A percentile compares a stretch with the other conserved stretches of the same genome.
phyloP scores from a whole-genome alignment of 2,113 vertebrate species.

The Merops nubicus region DNA sequence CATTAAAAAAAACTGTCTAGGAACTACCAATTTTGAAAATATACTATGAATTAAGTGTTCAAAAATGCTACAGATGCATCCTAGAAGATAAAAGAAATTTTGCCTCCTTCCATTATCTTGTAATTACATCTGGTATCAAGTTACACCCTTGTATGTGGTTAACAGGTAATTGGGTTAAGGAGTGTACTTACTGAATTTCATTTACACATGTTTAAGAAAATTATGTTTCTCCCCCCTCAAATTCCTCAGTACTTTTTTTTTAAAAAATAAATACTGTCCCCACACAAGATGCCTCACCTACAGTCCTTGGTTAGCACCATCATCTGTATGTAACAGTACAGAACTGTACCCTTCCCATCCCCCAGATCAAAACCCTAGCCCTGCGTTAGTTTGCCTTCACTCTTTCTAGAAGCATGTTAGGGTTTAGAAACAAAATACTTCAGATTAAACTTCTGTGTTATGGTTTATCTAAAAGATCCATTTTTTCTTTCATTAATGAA shows the following conservation, averaged over 20 bases:
- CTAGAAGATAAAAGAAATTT: not conserved
- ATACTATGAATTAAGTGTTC: not conserved
- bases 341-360: not conserved
- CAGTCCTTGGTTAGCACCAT: not conserved
- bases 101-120: not conserved
- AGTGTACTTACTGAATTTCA: not conserved
- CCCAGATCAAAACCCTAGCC: not conserved
- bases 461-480: not conserved
- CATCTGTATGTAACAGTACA: not conserved
- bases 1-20: not conserved
- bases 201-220: not conserved
- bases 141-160: not conserved
- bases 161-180: not conserved
- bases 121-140: not conserved
- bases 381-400: too few relatives aligned
- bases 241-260: not conserved
- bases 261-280: not conserved
- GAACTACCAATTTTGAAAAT: not conserved
- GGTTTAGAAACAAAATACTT: not conserved
- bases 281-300: not conserved
- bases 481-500: not conserved
- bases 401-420: not conserved
- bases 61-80: not conserved
- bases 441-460: not conserved
- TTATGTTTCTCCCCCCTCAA: accelerated